Evolutionary conservation across 2,113 vertebrate species (phyloP).

Genomic region (Plestiodon gilberti): DNA sequence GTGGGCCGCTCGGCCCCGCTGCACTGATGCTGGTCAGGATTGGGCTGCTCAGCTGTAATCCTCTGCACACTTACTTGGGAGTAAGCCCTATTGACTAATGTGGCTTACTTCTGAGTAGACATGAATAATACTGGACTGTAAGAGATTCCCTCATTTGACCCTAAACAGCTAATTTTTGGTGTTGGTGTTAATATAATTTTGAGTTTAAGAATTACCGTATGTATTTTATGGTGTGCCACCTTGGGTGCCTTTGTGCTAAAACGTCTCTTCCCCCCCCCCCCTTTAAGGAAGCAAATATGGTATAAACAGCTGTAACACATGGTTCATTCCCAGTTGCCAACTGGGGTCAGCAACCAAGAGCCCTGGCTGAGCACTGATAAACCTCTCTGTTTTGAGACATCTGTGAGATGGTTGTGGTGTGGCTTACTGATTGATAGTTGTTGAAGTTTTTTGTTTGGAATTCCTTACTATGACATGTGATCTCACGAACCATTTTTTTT

Average conservation of each 20-base stretch:
- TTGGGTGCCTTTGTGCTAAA: neutral
- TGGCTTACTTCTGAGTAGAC: too few species aligned
- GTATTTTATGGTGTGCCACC: neutral
- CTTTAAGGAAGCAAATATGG: too few species aligned
- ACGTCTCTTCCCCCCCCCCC: too few species aligned
- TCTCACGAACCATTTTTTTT: neutral
- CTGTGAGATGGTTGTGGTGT: neutral
- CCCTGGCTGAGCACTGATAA: conserved; percentile 2
- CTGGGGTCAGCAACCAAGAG: neutral
- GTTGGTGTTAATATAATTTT: neutral
- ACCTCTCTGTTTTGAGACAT: neutral
- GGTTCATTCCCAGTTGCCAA: neutral
- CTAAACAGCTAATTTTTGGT: neutral
- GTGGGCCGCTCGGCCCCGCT: too few species aligned
- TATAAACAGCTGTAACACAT: neutral
- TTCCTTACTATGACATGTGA: neutral
- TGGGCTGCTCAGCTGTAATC: too few species aligned
- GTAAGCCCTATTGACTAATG: too few species aligned
- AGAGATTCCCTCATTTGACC: too few species aligned
- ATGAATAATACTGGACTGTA: too few species aligned
- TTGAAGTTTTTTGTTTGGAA: neutral
- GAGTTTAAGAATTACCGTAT: neutral
- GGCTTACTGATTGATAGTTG: neutral
- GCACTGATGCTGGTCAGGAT: too few species aligned
- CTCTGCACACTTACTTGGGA: too few species aligned